phyloP scores from a whole-genome alignment of 2,113 vertebrate genomes.

The Malaclemys terrapin region DNA sequence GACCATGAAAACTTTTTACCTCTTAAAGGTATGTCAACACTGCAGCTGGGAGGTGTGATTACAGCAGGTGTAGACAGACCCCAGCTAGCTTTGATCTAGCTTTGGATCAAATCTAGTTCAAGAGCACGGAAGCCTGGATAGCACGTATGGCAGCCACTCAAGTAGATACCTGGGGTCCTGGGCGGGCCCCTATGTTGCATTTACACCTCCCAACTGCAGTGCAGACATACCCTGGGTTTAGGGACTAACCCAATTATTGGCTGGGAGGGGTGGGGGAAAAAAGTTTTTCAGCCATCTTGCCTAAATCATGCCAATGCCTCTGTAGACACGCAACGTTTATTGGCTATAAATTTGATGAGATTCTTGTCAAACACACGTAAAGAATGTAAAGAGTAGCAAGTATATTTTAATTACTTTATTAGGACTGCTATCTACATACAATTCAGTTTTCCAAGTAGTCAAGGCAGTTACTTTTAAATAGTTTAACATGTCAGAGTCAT shows the following conservation, averaged over 20 bases:
- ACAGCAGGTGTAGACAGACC: neutral
- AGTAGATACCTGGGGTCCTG: neutral
- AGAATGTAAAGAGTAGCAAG: neutral
- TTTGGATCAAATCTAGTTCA: neutral
- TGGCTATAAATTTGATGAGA: neutral
- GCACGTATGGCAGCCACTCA: neutral
- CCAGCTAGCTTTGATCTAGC: neutral
- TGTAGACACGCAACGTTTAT: neutral
- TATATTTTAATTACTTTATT: conserved; percentile 77
- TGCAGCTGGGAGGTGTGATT: neutral
- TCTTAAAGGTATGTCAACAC: neutral
- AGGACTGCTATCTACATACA: conserved; percentile 75
- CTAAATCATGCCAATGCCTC: neutral
- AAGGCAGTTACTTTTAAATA: conserved; percentile 75
- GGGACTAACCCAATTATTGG: neutral
- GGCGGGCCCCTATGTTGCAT: neutral
- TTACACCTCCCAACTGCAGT: neutral
- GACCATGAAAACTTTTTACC: neutral
- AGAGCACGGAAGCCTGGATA: neutral
- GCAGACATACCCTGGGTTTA: neutral
- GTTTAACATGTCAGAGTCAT: conserved; percentile 74
- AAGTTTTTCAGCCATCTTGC: neutral
- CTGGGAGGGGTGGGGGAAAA: neutral
- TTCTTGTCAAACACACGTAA: neutral
- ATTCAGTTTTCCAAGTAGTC: conserved; percentile 73